phyloP scores from a whole-genome alignment of 1,140 invertebrate species.

The Diprion similis region DNA sequence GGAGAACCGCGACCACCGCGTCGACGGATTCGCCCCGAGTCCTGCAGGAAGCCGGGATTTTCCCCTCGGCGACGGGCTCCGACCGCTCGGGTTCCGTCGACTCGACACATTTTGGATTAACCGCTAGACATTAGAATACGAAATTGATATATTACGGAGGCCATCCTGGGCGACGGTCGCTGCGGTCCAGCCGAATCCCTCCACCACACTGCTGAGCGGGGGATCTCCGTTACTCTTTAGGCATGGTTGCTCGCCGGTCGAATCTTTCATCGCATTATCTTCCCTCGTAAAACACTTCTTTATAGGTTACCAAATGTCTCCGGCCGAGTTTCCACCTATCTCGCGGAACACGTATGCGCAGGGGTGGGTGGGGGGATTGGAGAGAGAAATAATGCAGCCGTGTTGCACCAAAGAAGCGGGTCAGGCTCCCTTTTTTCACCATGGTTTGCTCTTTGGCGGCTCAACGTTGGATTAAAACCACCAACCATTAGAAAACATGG shows the following conservation, averaged over 20 bases:
- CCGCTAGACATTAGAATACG: constrained; percentile 53
- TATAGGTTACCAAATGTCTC: constrained; percentile 3
- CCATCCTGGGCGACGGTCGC: constrained; percentile 22
- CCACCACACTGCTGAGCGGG: constrained; percentile 10
- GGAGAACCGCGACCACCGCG: not conserved
- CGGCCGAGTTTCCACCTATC: too few relatives aligned
- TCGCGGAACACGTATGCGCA: too few relatives aligned
- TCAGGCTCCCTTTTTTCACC: too few relatives aligned
- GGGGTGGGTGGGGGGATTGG: too few relatives aligned
- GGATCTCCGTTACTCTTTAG: constrained; percentile 40
- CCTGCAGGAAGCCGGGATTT: constrained; percentile 46
- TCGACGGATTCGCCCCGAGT: constrained; percentile 36
- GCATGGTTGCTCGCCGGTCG: constrained; percentile 46
- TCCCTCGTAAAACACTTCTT: not conserved
- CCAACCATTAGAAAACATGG: too few relatives aligned
- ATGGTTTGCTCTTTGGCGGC: too few relatives aligned
- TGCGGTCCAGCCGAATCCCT: constrained; percentile 2
- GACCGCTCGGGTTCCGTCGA: constrained; percentile 43
- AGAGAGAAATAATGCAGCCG: too few relatives aligned
- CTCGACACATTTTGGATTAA: constrained; percentile 54
- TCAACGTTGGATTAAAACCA: too few relatives aligned
- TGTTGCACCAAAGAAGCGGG: too few relatives aligned
- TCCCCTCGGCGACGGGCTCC: constrained; percentile 22
- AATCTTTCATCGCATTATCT: constrained; percentile 45
- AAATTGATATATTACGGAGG: constrained; percentile 52